Evolutionary conservation across 2,888 invertebrate genomes (phyloP).

Genomic region (Allygus modestus): DNA sequence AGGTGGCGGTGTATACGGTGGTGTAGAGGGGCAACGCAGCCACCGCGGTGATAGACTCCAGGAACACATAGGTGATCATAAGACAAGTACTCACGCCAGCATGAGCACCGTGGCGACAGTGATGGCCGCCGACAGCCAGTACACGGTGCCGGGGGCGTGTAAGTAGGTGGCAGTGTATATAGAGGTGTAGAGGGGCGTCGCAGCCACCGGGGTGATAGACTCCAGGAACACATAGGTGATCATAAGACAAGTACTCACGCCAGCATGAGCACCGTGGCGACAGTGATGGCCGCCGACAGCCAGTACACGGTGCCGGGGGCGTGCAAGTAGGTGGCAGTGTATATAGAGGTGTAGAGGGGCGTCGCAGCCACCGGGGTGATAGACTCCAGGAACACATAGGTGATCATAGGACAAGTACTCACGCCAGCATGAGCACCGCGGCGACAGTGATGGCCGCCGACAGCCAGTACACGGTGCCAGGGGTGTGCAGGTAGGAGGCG

Average conservation of each 20-base stretch:
- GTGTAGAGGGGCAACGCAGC: not conserved
- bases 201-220: not conserved
- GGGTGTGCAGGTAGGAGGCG: not conserved
- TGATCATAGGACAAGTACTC: too few relatives aligned
- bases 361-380: not conserved
- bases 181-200: slow-evolving; percentile 7
- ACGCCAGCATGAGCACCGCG: not conserved
- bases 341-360: slow-evolving; percentile 7
- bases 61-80: too few relatives aligned
- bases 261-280: not conserved
- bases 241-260: slow-evolving; percentile 36
- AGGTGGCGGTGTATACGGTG: slow-evolving; percentile 5
- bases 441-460: not conserved
- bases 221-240: too few relatives aligned
- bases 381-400: too few relatives aligned
- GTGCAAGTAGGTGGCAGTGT: not conserved
- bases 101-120: not conserved
- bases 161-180: slow-evolving; percentile 2
- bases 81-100: slow-evolving; percentile 21
- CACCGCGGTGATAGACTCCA: too few relatives aligned
- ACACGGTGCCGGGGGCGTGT: not conserved
- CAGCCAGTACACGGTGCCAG: not conserved
- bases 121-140: not conserved
- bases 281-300: not conserved
- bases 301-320: not conserved